Evolutionary conservation across 2,888 invertebrate species (phyloP), one percentile per base, ranked within the genome.

Genomic region (Eristalis pertinax): DNA sequence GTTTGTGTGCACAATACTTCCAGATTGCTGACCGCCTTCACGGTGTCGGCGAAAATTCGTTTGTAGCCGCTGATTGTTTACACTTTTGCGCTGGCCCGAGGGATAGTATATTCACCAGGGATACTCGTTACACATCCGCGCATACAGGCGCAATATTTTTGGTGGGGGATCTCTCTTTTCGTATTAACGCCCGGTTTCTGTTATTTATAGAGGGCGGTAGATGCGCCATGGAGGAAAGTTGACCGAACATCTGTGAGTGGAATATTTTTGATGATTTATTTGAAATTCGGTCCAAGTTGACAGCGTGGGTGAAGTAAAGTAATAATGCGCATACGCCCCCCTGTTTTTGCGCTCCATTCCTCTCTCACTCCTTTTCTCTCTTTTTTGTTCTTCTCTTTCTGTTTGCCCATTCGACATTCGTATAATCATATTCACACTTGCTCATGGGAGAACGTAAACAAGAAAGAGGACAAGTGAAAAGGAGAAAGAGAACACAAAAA

Each of bases 251-350:
- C 43, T 68, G 68, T 26, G 35, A 24, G 60, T 29, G 35, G 13
- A 67, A 56, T 77, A n/a, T 41, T 83, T 62, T 43, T 26, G 38
- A 67, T 22, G 63, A 64, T 73, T 62, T 64, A 24, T 62, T 50
- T 50, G 15, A 79, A 69, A 50, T 69, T 62, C 50, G 29, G 38
- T 62, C 56, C 65, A 29, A 79, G 67, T 7, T 43, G 15, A 22
- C 41, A 80, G 26, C 70, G 32, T 79, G 84, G 75, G 72, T 64
- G 32, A 43, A 19, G 13, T 38, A 38, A 50, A 50, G 32, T 2
- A 50, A 50, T 50, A 50, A 82, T 78, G 64, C 85, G 62, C 82
- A 82, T 77, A 86, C 77, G 82, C 85, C 73, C 56, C 77, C 82
- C 62, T 1, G 11, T 72, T n/a, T 43, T n/a, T n/a, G n/a, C 43